Percentiles rank a stretch among this genome's conserved stretches.
phyloP scores from a whole-genome alignment of 2,113 vertebrate genomes.

The Willisornis vidua region DNA sequence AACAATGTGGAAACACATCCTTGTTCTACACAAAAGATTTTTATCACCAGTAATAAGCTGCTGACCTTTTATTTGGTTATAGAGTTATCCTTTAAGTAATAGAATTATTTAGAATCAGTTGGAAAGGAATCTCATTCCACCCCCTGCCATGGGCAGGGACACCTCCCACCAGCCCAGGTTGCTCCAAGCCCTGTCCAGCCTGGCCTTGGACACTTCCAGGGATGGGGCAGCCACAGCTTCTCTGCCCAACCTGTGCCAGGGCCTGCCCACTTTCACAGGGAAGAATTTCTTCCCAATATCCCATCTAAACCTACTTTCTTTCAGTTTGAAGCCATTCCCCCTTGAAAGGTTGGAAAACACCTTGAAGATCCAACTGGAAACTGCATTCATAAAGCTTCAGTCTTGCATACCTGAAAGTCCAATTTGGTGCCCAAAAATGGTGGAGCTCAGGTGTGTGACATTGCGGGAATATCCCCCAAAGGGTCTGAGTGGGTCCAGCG shows the following conservation, averaged over 20 bases:
- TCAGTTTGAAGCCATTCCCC: background rate
- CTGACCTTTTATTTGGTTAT: background rate
- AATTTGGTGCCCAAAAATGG: constrained; percentile 91
- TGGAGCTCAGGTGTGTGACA: constrained; percentile 91
- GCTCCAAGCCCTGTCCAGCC: background rate
- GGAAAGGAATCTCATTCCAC: background rate
- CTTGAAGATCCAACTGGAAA: background rate
- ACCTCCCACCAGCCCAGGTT: background rate
- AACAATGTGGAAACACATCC: background rate
- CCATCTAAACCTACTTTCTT: background rate
- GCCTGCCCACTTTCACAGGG: background rate
- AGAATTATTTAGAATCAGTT: background rate
- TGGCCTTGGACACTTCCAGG: background rate
- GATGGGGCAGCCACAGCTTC: background rate
- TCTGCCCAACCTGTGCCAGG: background rate
- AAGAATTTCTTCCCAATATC: background rate
- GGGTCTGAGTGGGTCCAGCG: constrained; percentile 89
- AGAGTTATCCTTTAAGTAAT: background rate
- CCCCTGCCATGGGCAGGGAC: background rate
- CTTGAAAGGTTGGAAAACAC: accelerated
- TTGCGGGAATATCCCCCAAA: constrained; percentile 96
- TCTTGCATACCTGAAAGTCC: constrained; percentile 85
- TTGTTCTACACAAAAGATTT: background rate
- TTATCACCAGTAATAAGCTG: background rate
- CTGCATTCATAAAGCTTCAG: background rate